Evolutionary conservation across 2,113 vertebrate genomes (phyloP).

Genomic region (Caloenas nicobarica): DNA sequence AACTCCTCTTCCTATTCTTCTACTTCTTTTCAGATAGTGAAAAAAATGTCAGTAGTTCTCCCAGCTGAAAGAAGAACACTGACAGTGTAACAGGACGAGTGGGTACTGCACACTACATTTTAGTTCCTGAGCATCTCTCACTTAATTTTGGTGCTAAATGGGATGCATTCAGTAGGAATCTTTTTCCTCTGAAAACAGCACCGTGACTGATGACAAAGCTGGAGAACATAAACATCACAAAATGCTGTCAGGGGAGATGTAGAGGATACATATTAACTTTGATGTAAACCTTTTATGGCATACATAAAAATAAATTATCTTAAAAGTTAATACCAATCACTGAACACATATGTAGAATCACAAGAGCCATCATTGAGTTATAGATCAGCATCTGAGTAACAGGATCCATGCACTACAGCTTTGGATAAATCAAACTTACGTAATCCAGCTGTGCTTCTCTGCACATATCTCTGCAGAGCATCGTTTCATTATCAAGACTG

Average conservation of each 20-base stretch:
- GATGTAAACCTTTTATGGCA: conserved; percentile 46
- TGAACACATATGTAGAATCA: neutral
- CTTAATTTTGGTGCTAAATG: neutral
- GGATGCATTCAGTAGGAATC: neutral
- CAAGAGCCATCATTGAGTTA: conserved; percentile 1
- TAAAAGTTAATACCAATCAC: neutral
- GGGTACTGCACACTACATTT: neutral
- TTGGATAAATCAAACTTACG: conserved; percentile 32
- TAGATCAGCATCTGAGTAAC: neutral
- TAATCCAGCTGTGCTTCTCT: conserved; percentile 14
- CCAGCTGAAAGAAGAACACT: neutral
- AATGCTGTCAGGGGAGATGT: neutral
- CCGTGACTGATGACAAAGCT: neutral
- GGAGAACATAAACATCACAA: conserved; percentile 5
- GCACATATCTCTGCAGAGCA: conserved; percentile 30
- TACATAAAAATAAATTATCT: conserved; percentile 52
- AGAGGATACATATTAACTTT: neutral
- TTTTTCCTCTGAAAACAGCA: neutral
- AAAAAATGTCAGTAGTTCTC: neutral
- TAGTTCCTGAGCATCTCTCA: neutral
- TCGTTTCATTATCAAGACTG: conserved; percentile 26
- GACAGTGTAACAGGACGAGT: neutral
- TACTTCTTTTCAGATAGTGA: neutral
- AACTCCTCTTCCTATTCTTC: neutral
- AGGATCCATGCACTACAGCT: neutral